Evolutionary conservation across 2,797 vertebrate genomes (phyloP), one percentile per base, ranked within the genome.

Genomic region (Oophaga sylvatica): DNA sequence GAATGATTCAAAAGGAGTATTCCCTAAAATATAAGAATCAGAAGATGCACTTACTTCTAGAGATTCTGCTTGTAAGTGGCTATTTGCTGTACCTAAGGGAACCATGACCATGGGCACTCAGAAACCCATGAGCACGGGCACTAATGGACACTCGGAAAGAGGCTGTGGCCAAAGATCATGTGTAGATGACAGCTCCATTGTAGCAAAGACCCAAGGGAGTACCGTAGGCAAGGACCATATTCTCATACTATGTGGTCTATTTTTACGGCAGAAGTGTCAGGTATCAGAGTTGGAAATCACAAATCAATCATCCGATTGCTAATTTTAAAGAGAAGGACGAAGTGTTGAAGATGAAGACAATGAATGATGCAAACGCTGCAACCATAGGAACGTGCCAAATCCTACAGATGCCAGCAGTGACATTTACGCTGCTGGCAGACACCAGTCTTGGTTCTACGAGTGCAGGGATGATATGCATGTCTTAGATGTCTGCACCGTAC

Each of bases 381-480:
- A 5, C 31, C 35, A 77, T 53, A 85, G 10, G 35, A 85, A 77
- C 75, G 75, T 53, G 70, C 22, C 29, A 53, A 20, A 63, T 53
- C 12, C 79, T 82, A 82, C 67, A 59, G 62, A 86, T 35, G 12
- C 29, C 9, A 3, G 5, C 67, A 76, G 85, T 89, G 83, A 77
- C 87, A 89, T 89, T 86, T 83, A 45, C 71, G 31, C 20, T 35
- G 31, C 57, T 68, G 35, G 35, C 53, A 77, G 80, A 89, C 86
- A 79, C 79, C n/a, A 17, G 22, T 83, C 45, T 79, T 63, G 62
- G 62, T 59, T 82, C 86, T 29, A 70, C 62, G 63, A 70, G 73
- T 35, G 41, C 77, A 48, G 48, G n/a, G 76, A 83, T 31, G 56
- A 65, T 67, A 53, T 75, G 56, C 75, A 57, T 22, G 70, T 22